phyloP scores from a whole-genome alignment of 2,113 vertebrate species.

The Heloderma charlesbogerti region DNA sequence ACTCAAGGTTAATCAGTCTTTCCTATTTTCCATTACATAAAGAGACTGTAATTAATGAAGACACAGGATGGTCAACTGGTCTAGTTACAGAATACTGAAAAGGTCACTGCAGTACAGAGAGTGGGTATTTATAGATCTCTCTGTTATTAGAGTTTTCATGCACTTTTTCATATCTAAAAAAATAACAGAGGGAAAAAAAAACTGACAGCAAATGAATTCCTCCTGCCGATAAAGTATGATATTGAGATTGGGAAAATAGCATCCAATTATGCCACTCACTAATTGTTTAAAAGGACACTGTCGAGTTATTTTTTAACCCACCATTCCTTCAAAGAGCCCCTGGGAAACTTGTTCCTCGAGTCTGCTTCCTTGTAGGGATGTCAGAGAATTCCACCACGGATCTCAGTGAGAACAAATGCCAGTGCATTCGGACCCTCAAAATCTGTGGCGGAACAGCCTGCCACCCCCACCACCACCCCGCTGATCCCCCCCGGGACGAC shows the following conservation, averaged over 20 bases:
- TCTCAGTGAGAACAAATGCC: no score
- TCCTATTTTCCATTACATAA: neutral
- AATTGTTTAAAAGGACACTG: constrained; percentile 1
- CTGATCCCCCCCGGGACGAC: no score
- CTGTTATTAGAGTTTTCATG: neutral
- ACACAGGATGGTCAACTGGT: neutral
- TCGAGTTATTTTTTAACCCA: neutral
- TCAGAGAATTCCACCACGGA: no score
- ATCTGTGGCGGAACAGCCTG: no score
- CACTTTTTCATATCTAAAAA: neutral
- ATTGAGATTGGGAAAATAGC: constrained; percentile 17
- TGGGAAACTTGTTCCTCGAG: neutral
- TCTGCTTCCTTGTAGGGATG: neutral
- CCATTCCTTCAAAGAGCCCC: neutral
- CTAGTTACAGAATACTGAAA: constrained; percentile 14
- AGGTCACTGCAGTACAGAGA: constrained; percentile 1
- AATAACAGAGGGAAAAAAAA: constrained; percentile 27
- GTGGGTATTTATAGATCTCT: constrained; percentile 9
- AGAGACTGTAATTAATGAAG: neutral
- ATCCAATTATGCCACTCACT: neutral
- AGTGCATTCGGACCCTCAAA: no score
- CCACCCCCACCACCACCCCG: no score
- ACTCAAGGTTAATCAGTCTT: neutral
- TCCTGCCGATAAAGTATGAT: neutral
- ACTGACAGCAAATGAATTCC: constrained; percentile 30